phyloP scores from a whole-genome alignment of 2,797 vertebrate species.

The Allobates femoralis region DNA sequence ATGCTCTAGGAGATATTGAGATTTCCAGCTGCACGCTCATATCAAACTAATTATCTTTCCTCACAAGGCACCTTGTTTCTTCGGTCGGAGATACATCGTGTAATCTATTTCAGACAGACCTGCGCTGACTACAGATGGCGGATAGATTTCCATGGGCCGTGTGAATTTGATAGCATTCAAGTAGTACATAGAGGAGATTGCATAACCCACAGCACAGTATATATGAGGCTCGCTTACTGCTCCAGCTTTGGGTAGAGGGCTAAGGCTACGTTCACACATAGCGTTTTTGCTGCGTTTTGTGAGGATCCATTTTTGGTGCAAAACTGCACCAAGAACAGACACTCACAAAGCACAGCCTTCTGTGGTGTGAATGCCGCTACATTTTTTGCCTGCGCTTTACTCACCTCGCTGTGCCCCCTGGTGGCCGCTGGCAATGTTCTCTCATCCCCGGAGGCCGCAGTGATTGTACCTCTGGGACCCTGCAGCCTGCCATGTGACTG shows the following conservation, averaged over 20 bases:
- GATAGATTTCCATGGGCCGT: background rate
- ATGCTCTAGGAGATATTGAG: background rate
- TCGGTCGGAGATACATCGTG: background rate
- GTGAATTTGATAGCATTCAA: background rate
- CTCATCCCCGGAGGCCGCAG: too few species aligned
- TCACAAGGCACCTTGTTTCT: conserved; percentile 15
- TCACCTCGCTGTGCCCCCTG: too few species aligned
- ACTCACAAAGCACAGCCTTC: too few species aligned
- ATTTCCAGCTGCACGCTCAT: background rate
- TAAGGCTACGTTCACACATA: too few species aligned
- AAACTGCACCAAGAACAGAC: background rate
- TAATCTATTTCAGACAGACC: conserved; percentile 17
- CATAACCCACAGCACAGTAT: background rate
- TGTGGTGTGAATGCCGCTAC: too few species aligned
- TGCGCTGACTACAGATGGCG: background rate
- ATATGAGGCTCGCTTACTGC: background rate
- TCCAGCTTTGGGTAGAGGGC: background rate
- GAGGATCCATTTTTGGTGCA: too few species aligned
- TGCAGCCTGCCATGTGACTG: too few species aligned
- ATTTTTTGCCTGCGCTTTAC: too few species aligned
- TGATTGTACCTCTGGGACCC: too few species aligned
- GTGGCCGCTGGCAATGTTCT: too few species aligned
- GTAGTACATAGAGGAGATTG: background rate
- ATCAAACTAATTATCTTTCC: conserved; percentile 29
- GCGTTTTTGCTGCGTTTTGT: too few species aligned